Percentiles rank a stretch among this genome's conserved stretches.
These are phyloP conservation scores for Halocynthia roretzi DNA, from an alignment of 23 tunicate species.

Conservation along the genomic window DNA sequence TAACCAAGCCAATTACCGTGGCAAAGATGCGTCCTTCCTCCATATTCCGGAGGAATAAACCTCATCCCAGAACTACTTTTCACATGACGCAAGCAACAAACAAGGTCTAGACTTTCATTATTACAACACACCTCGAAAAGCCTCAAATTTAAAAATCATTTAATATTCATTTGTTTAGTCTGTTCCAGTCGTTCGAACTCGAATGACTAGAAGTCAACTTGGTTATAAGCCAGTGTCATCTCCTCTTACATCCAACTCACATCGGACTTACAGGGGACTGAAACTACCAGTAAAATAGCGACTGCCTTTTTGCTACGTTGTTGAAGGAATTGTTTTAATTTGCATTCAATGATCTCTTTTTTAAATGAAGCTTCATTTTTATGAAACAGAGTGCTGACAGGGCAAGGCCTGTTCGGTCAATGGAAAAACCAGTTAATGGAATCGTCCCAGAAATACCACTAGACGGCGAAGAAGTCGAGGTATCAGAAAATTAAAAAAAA, in stretches of 20 bases:
- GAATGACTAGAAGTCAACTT: constrained; percentile 74
- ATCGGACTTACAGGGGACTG: constrained; percentile 52
- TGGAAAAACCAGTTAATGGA: constrained; percentile 39
- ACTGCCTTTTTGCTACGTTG: too few species aligned
- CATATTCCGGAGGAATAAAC: constrained; percentile 62
- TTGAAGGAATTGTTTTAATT: background rate
- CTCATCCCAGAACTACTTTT: constrained; percentile 70
- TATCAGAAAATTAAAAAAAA: constrained; percentile 4
- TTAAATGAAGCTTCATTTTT: background rate
- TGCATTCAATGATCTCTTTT: background rate
- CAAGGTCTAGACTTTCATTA: constrained; percentile 35
- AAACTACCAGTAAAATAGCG: constrained; percentile 33
- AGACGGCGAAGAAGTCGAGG: constrained; percentile 38
- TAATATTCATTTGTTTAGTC: constrained; percentile 10
- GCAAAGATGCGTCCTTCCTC: constrained; percentile 66
- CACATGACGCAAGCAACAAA: constrained; percentile 61
- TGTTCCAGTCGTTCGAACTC: constrained; percentile 73
- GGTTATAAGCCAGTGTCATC: constrained; percentile 42
- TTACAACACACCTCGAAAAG: background rate
- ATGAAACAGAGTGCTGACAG: constrained; percentile 50
- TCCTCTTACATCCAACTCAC: constrained; percentile 71
- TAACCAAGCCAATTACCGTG: constrained; percentile 34
- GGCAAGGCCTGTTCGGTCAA: constrained; percentile 32
- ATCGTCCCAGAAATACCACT: constrained; percentile 81
- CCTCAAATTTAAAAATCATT: too few species aligned